Evolutionary conservation across 2,113 vertebrate species (phyloP).

Genomic region (Heteronetta atricapilla): DNA sequence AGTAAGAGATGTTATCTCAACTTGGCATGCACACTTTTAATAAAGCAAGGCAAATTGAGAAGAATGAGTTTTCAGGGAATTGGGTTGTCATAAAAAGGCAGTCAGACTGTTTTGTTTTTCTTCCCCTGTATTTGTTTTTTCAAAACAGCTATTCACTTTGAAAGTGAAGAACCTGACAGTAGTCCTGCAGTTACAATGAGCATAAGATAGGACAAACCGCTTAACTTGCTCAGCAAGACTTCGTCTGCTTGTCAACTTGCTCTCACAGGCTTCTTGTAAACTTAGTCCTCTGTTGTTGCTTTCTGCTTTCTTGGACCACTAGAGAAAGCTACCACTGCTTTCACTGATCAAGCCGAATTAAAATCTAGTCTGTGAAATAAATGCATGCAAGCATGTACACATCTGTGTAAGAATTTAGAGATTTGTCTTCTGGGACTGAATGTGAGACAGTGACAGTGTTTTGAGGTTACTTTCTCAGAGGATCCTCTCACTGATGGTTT

Average conservation of each 20-base stretch:
- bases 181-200: not conserved
- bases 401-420: not conserved
- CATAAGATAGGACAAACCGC: not conserved
- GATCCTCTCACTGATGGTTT: not conserved
- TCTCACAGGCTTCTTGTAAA: not conserved
- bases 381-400: rapidly evolving
- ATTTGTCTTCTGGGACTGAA: not conserved
- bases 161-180: not conserved
- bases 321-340: not conserved
- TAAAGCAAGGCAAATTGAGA: not conserved
- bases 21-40: not conserved
- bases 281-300: not conserved
- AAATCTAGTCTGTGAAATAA: not conserved
- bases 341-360: not conserved
- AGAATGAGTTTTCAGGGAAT: not conserved
- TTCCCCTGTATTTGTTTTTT: not conserved
- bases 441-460: not conserved
- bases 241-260: not conserved
- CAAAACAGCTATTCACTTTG: not conserved
- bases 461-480: not conserved
- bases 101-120: not conserved
- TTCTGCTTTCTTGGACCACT: not conserved
- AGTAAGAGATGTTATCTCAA: not conserved
- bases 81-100: not conserved
- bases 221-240: not conserved